phyloP scores from a whole-genome alignment of 2,888 invertebrate species.

The Limnephilus rhombicus region DNA sequence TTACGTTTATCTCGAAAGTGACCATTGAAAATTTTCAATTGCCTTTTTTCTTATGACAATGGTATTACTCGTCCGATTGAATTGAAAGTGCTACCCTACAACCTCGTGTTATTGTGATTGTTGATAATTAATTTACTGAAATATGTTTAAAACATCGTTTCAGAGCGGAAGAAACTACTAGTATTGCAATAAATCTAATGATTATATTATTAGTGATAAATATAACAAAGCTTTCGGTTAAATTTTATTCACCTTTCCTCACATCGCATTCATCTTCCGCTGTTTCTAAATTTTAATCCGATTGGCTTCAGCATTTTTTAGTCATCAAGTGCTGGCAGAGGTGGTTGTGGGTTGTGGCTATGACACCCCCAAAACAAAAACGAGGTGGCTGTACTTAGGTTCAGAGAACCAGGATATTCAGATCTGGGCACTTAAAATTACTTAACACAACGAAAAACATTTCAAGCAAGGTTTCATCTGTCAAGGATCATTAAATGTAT shows the following conservation, averaged over 20 bases:
- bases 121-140: not conserved
- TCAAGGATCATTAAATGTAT: slow-evolving; percentile 1
- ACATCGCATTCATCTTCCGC: not conserved
- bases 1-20: too few species aligned
- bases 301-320: not conserved
- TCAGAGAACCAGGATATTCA: not conserved
- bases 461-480: not conserved
- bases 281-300: not conserved
- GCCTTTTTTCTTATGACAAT: too few species aligned
- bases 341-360: not conserved
- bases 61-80: not conserved
- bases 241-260: too few species aligned
- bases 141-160: not conserved
- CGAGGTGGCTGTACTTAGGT: not conserved
- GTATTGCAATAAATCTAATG: not conserved
- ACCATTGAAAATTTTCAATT: too few species aligned
- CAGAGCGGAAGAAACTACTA: not conserved
- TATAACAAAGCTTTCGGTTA: too few species aligned
- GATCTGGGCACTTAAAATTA: not conserved
- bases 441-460: not conserved
- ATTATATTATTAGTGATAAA: not conserved
- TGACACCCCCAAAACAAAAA: not conserved
- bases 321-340: not conserved
- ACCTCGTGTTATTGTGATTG: not conserved
- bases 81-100: not conserved